A percentile compares a stretch with the other conserved stretches of the same genome.
Conservation (phyloP, 2,888 invertebrate genomes). For the Ectemnius continuus region DNA sequence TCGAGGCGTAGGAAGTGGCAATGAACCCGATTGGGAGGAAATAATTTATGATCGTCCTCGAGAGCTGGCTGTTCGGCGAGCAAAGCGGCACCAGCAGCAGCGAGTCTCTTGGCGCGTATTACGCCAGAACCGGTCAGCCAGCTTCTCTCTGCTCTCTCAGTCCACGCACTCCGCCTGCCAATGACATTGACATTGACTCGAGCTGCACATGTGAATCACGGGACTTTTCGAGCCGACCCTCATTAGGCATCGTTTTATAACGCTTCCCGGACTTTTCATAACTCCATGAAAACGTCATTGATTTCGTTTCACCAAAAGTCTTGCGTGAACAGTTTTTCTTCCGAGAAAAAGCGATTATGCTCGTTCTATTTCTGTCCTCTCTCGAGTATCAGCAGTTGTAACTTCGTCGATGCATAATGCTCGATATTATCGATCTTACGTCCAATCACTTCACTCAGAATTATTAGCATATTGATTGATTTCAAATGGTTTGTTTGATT, state of each 20-base stretch:
- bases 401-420: too few species aligned
- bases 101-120: slow-evolving; percentile 42
- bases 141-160: slow-evolving; percentile 28
- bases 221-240: slow-evolving; percentile 27
- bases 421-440: too few species aligned
- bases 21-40: slow-evolving; percentile 51
- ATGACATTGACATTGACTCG: slow-evolving; percentile 48
- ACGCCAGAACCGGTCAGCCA: slow-evolving; percentile 59
- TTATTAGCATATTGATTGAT: too few species aligned
- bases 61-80: slow-evolving; percentile 28
- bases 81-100: slow-evolving; percentile 55
- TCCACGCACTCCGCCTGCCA: slow-evolving; percentile 35
- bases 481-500: too few species aligned
- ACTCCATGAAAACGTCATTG: too few species aligned
- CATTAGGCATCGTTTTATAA: slow-evolving; percentile 15
- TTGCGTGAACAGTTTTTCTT: too few species aligned
- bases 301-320: too few species aligned
- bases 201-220: slow-evolving; percentile 21
- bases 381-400: too few species aligned
- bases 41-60: slow-evolving; percentile 60
- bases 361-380: too few species aligned
- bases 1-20: slow-evolving; percentile 42
- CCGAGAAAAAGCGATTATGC: too few species aligned
- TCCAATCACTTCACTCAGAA: too few species aligned
- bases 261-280: too few species aligned